phyloP scores from a whole-genome alignment of 1,140 invertebrate species.

The Pissodes strobi region DNA sequence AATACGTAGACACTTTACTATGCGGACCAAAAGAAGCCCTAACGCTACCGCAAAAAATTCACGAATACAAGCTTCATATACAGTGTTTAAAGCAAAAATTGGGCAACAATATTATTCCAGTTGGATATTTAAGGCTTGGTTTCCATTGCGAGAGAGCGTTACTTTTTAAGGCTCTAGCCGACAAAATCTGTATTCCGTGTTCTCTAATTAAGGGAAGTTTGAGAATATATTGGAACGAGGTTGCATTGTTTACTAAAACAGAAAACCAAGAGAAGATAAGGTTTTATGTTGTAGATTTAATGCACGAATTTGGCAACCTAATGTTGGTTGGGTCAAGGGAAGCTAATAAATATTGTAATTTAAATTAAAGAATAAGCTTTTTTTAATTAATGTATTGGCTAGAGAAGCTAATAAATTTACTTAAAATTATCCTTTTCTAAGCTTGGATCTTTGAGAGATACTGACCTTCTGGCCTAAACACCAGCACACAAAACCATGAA shows the following conservation, averaged over 20 bases:
- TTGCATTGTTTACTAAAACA: slow-evolving; percentile 37
- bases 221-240: slow-evolving; percentile 51
- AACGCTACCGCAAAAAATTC: slow-evolving; percentile 38
- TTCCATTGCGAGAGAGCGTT: slow-evolving; percentile 48
- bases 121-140: slow-evolving; percentile 47
- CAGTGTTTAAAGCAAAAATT: slow-evolving; percentile 44
- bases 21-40: slow-evolving; percentile 38
- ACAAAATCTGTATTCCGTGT: slow-evolving; percentile 44
- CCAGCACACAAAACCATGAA: too few relatives aligned
- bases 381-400: too few relatives aligned
- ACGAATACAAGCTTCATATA: slow-evolving; percentile 47
- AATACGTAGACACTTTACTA: slow-evolving; percentile 44
- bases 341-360: slow-evolving; percentile 46
- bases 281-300: slow-evolving; percentile 49
- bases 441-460: too few relatives aligned
- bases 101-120: slow-evolving; percentile 49
- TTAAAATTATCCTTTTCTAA: too few relatives aligned
- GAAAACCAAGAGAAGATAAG: slow-evolving; percentile 11
- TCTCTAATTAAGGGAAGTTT: slow-evolving; percentile 40
- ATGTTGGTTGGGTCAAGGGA: slow-evolving; percentile 42
- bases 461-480: too few relatives aligned
- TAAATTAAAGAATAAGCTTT: slow-evolving; percentile 22
- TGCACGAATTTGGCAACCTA: slow-evolving; percentile 45
- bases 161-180: slow-evolving; percentile 49
- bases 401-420: too few relatives aligned